A percentile compares a stretch with the other conserved stretches of the same genome.
These are phyloP conservation scores for pig (Sus scrofa) DNA, from an alignment of 2,113 vertebrate genomes.

Conservation along the genomic window DNA sequence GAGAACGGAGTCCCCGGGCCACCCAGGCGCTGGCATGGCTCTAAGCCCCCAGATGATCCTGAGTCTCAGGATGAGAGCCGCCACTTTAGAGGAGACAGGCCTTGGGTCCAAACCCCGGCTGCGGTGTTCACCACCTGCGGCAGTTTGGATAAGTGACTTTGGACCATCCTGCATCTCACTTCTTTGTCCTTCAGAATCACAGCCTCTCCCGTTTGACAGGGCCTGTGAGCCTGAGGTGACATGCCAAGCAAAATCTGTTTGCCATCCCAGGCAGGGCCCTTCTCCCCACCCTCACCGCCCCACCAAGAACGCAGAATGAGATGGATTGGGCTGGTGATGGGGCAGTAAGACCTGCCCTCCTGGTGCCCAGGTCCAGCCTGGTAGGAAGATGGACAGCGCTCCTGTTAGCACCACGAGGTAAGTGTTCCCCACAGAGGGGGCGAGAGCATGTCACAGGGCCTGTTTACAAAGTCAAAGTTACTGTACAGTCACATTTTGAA, in stretches of 20 bases:
- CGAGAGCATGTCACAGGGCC: accelerated
- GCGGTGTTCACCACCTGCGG: accelerated
- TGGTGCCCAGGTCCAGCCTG: not conserved
- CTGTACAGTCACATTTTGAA: not conserved
- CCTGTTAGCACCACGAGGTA: accelerated
- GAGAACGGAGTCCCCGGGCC: not conserved
- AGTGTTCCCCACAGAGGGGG: not conserved
- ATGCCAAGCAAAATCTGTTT: not conserved
- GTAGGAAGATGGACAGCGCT: accelerated
- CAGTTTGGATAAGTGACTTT: not conserved
- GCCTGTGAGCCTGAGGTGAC: not conserved
- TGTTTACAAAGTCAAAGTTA: not conserved
- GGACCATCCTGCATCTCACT: not conserved
- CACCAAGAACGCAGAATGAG: not conserved
- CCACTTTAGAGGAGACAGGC: not conserved
- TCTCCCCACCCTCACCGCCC: no score
- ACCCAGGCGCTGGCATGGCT: accelerated
- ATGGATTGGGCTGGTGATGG: no score
- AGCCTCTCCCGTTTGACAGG: accelerated
- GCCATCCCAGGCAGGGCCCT: not conserved
- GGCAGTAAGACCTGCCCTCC: not conserved
- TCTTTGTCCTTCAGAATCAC: not conserved
- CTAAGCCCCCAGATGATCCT: not conserved
- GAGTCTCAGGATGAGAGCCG: accelerated
- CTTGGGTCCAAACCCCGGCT: not conserved